Percentiles rank a stretch among this genome's conserved stretches.
Evolutionary conservation across 2,797 vertebrate genomes (phyloP).

Genomic region (Sternarchorhynchus goeldii): DNA sequence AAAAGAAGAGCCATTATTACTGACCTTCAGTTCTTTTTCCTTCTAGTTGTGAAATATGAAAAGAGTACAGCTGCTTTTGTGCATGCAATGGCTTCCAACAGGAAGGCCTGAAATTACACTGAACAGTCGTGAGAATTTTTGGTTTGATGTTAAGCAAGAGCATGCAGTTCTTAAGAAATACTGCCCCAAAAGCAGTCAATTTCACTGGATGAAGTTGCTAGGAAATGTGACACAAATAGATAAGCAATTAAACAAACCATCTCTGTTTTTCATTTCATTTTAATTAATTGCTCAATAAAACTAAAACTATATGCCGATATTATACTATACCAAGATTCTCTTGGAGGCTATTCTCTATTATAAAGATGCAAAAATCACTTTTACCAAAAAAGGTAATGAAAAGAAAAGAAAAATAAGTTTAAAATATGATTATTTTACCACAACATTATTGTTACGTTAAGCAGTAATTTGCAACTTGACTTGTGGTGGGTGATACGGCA

Average conservation of each 20-base stretch:
- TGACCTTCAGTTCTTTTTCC: background rate
- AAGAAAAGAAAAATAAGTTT: too few relatives aligned
- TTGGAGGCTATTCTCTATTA: conserved; percentile 13
- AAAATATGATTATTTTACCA: background rate
- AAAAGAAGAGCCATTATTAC: background rate
- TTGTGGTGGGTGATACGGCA: too few relatives aligned
- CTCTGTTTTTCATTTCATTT: conserved; percentile 10
- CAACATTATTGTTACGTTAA: background rate
- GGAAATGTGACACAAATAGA: background rate
- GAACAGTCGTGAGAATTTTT: background rate
- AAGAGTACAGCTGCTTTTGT: background rate
- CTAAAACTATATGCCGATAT: too few relatives aligned
- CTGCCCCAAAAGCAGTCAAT: background rate
- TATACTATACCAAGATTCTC: background rate
- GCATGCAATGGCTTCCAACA: background rate
- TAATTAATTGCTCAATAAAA: conserved; percentile 22
- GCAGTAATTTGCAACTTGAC: background rate
- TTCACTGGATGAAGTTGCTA: background rate
- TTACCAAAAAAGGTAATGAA: conserved; percentile 1
- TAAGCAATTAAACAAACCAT: conserved; percentile 4
- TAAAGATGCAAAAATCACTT: background rate
- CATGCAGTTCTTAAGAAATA: background rate
- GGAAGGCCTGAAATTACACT: background rate
- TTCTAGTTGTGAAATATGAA: background rate
- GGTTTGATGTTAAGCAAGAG: background rate